Base-by-base conservation (phyloP, 2,888 invertebrate genomes). In the Gasteruption jaculator region DNA sequence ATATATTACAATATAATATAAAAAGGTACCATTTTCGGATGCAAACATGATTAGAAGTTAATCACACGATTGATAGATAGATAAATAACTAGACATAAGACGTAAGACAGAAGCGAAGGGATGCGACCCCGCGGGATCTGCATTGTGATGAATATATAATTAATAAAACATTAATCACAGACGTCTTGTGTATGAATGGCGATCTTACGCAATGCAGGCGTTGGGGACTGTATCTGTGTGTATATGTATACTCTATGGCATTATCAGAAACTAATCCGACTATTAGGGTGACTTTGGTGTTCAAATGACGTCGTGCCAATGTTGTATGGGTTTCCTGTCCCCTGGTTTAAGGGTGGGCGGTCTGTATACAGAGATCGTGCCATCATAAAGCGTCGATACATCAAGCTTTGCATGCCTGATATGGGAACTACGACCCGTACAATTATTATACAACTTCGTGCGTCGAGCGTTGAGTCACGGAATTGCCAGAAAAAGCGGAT, bases 401-500 rank as follows among this genome's bases (percentile, higher is more conserved):
- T 70, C 69, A 70, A 60, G 70, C 69, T 70, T 70, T 70, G 69
- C 69, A 68, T 69, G 54, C 57, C 50, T 68, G 69, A 69, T 70
- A 69, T 70, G 69, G 69, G 69, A 70, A 70, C 61, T n/a, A n/a
- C n/a, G n/a, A n/a, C n/a, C n/a, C n/a, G n/a, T n/a, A n/a, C n/a
- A n/a, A 24, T 24, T 24, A n/a, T 7, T 24, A 24, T n/a, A 24
- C 24, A 24, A 33, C 44, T 35, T 47, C 52, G 51, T 48, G 49
- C 39, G 45, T 45, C 45, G 35, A 37, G 47, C 48, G 50, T 53
- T 55, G 53, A 57, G 57, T 58, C 53, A 50, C 46, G 45, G 56
- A 57, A 55, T 63, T 61, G 35, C 48, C n/a, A n/a, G n/a, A n/a
- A n/a, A n/a, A n/a, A n/a, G n/a, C n/a, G n/a, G n/a, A n/a, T n/a